Percentiles rank a stretch among this genome's conserved stretches.
Conservation (phyloP, 2,888 invertebrate species). For the Dryomyza anilis region DNA sequence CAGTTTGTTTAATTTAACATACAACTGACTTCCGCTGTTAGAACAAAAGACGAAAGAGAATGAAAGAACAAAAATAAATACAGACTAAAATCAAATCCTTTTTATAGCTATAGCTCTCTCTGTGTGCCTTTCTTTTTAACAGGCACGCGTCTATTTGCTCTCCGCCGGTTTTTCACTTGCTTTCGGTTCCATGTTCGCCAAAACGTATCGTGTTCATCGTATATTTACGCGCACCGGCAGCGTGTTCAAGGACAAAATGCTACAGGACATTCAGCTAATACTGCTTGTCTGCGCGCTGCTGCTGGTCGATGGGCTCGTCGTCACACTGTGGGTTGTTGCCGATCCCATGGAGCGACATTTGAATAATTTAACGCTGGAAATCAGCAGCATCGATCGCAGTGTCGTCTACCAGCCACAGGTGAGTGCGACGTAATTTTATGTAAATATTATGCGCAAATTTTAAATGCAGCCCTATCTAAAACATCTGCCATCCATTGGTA, state of each 20-base stretch:
- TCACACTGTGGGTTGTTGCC: conserved; percentile 81
- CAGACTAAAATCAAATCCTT: no score
- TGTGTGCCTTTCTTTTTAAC: no score
- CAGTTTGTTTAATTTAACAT: no score
- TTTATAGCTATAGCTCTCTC: no score
- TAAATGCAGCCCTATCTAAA: not conserved
- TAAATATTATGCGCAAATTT: conserved; percentile 2
- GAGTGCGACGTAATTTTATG: conserved; percentile 41
- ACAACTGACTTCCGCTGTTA: no score
- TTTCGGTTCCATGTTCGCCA: conserved; percentile 94
- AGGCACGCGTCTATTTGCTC: conserved; percentile 86
- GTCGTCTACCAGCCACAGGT: conserved; percentile 87
- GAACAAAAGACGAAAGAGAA: no score
- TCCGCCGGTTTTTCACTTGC: conserved; percentile 90
- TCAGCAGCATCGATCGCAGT: conserved; percentile 76
- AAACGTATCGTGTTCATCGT: conserved; percentile 89
- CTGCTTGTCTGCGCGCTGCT: conserved; percentile 81
- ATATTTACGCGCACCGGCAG: conserved; percentile 87
- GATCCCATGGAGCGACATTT: conserved; percentile 89
- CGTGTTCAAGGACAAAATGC: conserved; percentile 85
- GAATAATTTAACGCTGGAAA: conserved; percentile 80
- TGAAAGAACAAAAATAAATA: no score
- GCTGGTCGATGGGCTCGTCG: conserved; percentile 80
- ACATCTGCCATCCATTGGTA: no score
- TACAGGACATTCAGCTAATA: conserved; percentile 88